phyloP scores from a whole-genome alignment of 2,113 vertebrate species.

The Phoenicopterus ruber region DNA sequence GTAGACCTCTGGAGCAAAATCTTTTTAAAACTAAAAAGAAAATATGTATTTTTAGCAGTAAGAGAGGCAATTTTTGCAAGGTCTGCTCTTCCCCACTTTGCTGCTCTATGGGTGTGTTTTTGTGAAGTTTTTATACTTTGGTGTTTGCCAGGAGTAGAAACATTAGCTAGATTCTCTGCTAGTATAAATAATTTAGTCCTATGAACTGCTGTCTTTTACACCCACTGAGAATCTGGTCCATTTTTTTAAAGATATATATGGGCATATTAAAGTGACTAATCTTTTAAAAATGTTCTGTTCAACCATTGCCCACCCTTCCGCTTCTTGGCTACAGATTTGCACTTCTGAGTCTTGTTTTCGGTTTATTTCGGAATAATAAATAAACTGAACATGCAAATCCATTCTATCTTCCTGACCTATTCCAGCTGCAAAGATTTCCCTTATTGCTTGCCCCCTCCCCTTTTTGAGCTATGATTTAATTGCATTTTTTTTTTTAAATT shows the following conservation, averaged over 20 bases:
- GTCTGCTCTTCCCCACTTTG: not conserved
- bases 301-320: not conserved
- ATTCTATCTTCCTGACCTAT: not conserved
- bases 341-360: not conserved
- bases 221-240: conserved; percentile 9
- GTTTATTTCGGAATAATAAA: not conserved
- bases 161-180: not conserved
- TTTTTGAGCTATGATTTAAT: not conserved
- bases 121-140: not conserved
- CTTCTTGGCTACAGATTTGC: not conserved
- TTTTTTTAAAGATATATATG: not conserved
- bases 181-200: conserved; percentile 3
- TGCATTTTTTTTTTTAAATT: not conserved
- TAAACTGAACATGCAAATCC: not conserved
- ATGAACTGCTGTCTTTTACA: not conserved
- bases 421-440: not conserved
- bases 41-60: not conserved
- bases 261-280: conserved; percentile 38
- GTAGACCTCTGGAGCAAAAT: not conserved
- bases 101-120: not conserved
- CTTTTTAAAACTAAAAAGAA: not conserved
- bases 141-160: conserved; percentile 1
- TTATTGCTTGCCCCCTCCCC: not conserved
- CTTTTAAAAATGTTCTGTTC: not conserved
- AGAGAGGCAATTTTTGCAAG: not conserved